Percentiles rank a stretch among this genome's conserved stretches.
phyloP scores from a whole-genome alignment of 2,888 invertebrate species.

The Drosophila suboccidentalis region DNA sequence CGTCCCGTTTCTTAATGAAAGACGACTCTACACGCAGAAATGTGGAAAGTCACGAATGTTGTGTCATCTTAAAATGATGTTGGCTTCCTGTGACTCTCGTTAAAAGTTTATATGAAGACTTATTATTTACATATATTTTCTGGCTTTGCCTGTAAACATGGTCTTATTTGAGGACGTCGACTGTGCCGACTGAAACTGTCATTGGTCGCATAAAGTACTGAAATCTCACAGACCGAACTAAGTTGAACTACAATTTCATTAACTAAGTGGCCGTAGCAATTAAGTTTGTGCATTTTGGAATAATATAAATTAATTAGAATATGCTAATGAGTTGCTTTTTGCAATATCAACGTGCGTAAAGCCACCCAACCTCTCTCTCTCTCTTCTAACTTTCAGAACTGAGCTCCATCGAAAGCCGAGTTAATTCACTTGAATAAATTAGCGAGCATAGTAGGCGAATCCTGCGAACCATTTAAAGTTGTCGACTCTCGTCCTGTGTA shows the following conservation, averaged over 20 bases:
- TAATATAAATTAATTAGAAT: conserved; percentile 81
- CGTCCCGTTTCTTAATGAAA: conserved; percentile 62
- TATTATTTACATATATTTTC: conserved; percentile 13
- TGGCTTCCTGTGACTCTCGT: conserved; percentile 49
- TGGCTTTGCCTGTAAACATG: conserved; percentile 13
- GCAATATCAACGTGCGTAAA: conserved; percentile 41
- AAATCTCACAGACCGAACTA: conserved; percentile 34
- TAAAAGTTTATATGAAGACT: conserved; percentile 57
- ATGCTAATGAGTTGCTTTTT: conserved; percentile 73
- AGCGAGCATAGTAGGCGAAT: conserved; percentile 65
- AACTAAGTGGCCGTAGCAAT: conserved; percentile 79
- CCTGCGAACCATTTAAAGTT: conserved; percentile 52
- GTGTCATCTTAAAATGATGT: conserved; percentile 60
- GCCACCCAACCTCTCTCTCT: background rate
- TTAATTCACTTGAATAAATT: conserved; percentile 78
- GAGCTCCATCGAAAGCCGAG: conserved; percentile 54
- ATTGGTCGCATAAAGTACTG: conserved; percentile 38
- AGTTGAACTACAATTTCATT: conserved; percentile 75
- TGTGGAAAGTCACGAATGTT: conserved; percentile 44
- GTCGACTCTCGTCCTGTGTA: conserved; percentile 24
- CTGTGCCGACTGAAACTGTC: conserved; percentile 27
- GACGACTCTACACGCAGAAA: conserved; percentile 3
- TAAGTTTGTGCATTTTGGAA: conserved; percentile 79
- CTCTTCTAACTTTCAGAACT: background rate
- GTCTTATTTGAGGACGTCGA: conserved; percentile 1